Evolutionary conservation across 2,888 invertebrate species (phyloP), one percentile per base, ranked within the genome.

Genomic region (Mimachlamys varia): DNA sequence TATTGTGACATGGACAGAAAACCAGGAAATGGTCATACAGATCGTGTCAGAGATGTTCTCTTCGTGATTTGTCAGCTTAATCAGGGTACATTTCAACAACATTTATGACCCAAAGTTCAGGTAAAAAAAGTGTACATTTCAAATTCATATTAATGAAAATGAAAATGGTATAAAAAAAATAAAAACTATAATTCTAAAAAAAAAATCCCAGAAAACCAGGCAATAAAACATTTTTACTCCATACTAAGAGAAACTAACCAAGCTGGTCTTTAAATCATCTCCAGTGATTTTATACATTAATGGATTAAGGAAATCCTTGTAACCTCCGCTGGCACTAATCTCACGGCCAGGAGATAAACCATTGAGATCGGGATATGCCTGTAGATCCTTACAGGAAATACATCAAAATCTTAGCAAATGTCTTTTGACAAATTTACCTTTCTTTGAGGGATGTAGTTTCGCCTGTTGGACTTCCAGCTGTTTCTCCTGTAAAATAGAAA

Each of bases 381-480:
- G 76, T 76, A 76, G 76, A 33, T 76, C 33, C 15, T 7, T 12
- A 76, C 33, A 76, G 76, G 76, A 76, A 33, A 33, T 76, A 76
- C 76, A 76, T 76, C 27, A 76, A 76, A 76, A 76, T 76, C 76
- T 76, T 15, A 0, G 17, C 76, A 27, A 33, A 76, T 76, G 76
- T 76, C 76, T 76, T 76, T 33, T 76, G 33, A 76, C 33, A 76
- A 44, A 27, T 55, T 88, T 89, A 93, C 94, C 93, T 94, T 95
- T 95, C 93, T 95, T 95, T 58, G 93, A 92, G 2, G 93, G 93
- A 89, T 92, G 88, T 53, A 92, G 89, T 88, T 94, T 94, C 88
- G 94, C 93, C 90, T 95, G 95, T 89, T 95, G 95, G 49, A 90
- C 89, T 91, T 96, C 96, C 88, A 96, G 91, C 38, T 93, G 92